These are phyloP conservation scores for Euplagia quadripunctaria DNA, from an alignment of 2,888 invertebrate species.

Conservation along the genomic window DNA sequence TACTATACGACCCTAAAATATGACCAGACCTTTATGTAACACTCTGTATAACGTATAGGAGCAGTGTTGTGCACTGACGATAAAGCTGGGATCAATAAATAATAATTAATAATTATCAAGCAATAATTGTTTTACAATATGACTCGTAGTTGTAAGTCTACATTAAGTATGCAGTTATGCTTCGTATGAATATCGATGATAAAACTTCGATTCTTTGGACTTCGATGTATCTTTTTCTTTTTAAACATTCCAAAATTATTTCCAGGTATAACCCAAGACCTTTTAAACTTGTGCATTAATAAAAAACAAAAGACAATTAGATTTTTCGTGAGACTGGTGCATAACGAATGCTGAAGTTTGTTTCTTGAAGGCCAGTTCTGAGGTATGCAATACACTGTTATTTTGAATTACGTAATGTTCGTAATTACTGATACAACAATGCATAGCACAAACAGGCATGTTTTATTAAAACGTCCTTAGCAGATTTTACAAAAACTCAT, in stretches of 20 bases:
- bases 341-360: neutral
- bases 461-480: too few relatives aligned
- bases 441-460: neutral
- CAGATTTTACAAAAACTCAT: too few relatives aligned
- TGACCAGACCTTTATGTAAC: too few relatives aligned
- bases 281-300: neutral
- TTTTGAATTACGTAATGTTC: neutral
- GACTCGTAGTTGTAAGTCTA: neutral
- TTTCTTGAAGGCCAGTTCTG: neutral
- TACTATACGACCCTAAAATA: too few relatives aligned
- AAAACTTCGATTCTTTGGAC: neutral
- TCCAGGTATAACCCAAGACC: neutral
- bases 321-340: neutral
- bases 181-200: neutral
- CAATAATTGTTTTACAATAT: too few relatives aligned
- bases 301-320: neutral
- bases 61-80: too few relatives aligned
- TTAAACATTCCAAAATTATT: neutral
- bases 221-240: too few relatives aligned
- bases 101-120: too few relatives aligned
- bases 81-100: too few relatives aligned
- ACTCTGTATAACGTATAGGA: too few relatives aligned
- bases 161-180: neutral
- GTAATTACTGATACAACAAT: neutral
- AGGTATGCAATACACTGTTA: neutral